These are phyloP conservation scores for Etheostoma cragini DNA, from an alignment of 2,113 vertebrate genomes.

Conservation along the genomic window DNA sequence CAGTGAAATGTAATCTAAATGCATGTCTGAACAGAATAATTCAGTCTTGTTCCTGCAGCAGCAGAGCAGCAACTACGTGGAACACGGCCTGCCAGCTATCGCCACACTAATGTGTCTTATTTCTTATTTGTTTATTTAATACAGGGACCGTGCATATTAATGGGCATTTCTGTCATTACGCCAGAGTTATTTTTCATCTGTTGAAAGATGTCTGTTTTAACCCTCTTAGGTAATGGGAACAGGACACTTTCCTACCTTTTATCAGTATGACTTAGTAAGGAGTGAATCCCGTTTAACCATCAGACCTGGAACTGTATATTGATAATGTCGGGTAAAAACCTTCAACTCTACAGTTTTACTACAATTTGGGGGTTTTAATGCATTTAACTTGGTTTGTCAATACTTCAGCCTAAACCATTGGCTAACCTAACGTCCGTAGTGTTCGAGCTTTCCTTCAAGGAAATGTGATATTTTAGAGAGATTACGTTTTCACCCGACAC, in stretches of 20 bases:
- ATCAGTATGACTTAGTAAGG: conserved; percentile 21
- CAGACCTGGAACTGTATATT: conserved; percentile 41
- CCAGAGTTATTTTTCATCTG: no score
- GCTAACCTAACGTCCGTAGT: neutral
- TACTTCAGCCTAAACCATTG: neutral
- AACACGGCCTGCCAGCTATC: neutral
- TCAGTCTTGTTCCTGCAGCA: conserved; percentile 59
- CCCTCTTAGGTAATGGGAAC: conserved; percentile 33
- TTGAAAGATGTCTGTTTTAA: conserved; percentile 13
- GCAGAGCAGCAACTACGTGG: neutral
- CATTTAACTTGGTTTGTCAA: neutral
- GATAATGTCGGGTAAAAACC: conserved; percentile 52
- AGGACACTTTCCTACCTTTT: conserved; percentile 12
- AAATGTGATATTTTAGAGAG: neutral
- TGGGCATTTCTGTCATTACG: no score
- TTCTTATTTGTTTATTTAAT: no score
- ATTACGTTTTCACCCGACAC: conserved; percentile 41
- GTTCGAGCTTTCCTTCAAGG: conserved; percentile 1
- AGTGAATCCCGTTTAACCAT: conserved; percentile 15
- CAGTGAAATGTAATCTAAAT: neutral
- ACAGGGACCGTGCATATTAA: no score
- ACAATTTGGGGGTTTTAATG: neutral
- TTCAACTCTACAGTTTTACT: neutral
- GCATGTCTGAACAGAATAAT: conserved; percentile 45
- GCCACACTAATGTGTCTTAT: conserved; percentile 19